A percentile compares a stretch with the other conserved stretches of the same genome.
These are phyloP conservation scores for Heliconius cydno DNA, from an alignment of 2,888 invertebrate genomes.

Conservation along the genomic window DNA sequence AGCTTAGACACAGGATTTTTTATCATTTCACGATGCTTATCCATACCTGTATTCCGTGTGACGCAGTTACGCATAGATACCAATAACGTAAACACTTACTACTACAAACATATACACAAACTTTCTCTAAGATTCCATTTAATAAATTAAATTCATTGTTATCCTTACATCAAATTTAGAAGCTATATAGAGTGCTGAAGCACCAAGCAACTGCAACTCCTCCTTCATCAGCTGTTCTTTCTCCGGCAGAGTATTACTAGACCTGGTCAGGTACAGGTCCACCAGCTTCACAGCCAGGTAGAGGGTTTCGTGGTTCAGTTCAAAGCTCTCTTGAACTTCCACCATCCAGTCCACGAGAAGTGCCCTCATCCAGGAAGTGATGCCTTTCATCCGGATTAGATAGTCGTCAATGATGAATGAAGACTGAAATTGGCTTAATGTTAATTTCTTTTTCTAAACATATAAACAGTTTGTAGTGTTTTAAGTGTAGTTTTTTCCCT, in stretches of 20 bases:
- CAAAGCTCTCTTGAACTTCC: constrained; percentile 98
- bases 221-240: constrained; percentile 88
- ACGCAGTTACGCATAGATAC: too few relatives aligned
- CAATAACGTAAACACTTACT: too few relatives aligned
- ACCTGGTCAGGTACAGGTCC: constrained; percentile 89
- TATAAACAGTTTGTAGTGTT: too few relatives aligned
- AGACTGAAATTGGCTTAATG: constrained; percentile 68
- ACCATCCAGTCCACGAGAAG: constrained; percentile 99
- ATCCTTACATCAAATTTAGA: constrained; percentile 94
- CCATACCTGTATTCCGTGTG: too few relatives aligned
- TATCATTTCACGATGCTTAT: too few relatives aligned
- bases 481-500: too few relatives aligned
- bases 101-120: background rate
- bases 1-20: too few relatives aligned
- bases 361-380: constrained; percentile 95
- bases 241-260: constrained; percentile 61
- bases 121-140: background rate
- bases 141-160: background rate
- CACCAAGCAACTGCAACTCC: constrained; percentile 95
- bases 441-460: background rate
- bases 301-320: constrained; percentile 98
- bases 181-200: constrained; percentile 95
- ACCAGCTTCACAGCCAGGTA: constrained; percentile 98
- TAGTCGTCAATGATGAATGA: constrained; percentile 91
- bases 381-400: constrained; percentile 89